Conservation (phyloP, 2,113 vertebrate species). For the Thamnophis sirtalis region DNA sequence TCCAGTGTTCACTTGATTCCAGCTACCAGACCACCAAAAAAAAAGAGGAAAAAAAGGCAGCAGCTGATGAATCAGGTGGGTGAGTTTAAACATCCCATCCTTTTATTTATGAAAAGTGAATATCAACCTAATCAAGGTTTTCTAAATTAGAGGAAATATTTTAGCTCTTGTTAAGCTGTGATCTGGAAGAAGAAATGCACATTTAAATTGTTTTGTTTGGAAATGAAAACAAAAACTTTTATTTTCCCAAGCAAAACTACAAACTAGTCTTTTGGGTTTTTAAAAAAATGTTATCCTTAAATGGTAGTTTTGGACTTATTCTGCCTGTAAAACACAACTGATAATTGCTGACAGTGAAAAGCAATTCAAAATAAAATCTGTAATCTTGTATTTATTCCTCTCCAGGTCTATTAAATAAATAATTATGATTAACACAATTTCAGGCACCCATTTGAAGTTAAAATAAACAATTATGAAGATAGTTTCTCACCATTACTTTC, state of each 20-base stretch:
- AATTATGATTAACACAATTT: not conserved
- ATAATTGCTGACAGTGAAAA: not conserved
- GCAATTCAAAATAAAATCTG: not conserved
- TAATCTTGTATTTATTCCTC: not conserved
- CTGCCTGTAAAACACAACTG: not conserved
- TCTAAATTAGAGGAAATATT: not conserved
- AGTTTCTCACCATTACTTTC: not conserved
- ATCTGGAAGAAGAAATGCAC: not conserved
- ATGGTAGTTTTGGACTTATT: not conserved
- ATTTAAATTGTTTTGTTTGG: not conserved
- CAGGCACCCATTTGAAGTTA: slow-evolving; percentile 29
- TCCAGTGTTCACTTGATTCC: not conserved
- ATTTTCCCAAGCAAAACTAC: not conserved
- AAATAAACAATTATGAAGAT: slow-evolving; percentile 13
- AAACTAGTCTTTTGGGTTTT: not conserved
- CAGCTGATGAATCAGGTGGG: slow-evolving; percentile 25
- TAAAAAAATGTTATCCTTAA: not conserved
- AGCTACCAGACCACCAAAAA: not conserved
- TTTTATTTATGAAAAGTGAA: slow-evolving; percentile 16
- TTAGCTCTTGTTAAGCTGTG: slow-evolving; percentile 23
- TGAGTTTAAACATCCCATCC: not conserved
- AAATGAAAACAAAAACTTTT: not conserved
- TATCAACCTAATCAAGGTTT: not conserved
- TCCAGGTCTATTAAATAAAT: slow-evolving; percentile 13
- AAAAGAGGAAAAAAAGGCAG: not conserved